These are phyloP conservation scores for Microdon myrmicae DNA, from an alignment of 2,888 invertebrate species.

Conservation along the genomic window DNA sequence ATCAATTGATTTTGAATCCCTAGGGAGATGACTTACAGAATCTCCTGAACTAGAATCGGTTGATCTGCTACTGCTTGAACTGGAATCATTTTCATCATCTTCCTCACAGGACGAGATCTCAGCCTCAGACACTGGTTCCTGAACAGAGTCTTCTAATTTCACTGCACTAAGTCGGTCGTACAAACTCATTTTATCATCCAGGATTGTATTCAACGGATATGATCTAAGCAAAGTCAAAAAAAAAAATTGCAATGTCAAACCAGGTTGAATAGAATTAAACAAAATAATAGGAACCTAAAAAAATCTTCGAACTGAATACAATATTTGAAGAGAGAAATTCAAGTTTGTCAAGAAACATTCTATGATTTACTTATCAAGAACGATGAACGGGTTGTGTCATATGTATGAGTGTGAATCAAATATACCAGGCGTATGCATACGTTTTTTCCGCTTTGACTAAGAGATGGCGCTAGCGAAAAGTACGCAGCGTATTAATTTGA, in stretches of 20 bases:
- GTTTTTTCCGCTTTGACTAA: too few relatives aligned
- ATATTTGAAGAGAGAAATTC: too few relatives aligned
- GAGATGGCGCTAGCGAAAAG: too few relatives aligned
- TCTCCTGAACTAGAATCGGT: conserved; percentile 47
- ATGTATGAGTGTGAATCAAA: too few relatives aligned
- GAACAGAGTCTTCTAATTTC: conserved; percentile 54
- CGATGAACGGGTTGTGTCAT: too few relatives aligned
- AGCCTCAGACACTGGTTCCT: conserved; percentile 59
- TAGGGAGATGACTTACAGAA: conserved; percentile 46
- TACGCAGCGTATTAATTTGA: too few relatives aligned
- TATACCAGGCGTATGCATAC: too few relatives aligned
- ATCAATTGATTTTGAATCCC: not conserved
- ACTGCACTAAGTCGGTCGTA: conserved; percentile 31
- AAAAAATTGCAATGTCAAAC: conserved; percentile 9
- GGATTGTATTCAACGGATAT: conserved; percentile 90
- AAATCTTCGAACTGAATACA: too few relatives aligned
- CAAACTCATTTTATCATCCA: conserved; percentile 63
- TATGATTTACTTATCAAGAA: too few relatives aligned
- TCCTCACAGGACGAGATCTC: conserved; percentile 62
- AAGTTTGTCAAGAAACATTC: too few relatives aligned
- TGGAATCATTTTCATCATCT: conserved; percentile 46
- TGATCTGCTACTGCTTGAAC: conserved; percentile 42
- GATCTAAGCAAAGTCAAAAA: conserved; percentile 76
- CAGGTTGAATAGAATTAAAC: not conserved
- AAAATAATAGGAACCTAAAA: not conserved